Conservation (phyloP, 1,140 invertebrate species). For the Ylistrum balloti region DNA sequence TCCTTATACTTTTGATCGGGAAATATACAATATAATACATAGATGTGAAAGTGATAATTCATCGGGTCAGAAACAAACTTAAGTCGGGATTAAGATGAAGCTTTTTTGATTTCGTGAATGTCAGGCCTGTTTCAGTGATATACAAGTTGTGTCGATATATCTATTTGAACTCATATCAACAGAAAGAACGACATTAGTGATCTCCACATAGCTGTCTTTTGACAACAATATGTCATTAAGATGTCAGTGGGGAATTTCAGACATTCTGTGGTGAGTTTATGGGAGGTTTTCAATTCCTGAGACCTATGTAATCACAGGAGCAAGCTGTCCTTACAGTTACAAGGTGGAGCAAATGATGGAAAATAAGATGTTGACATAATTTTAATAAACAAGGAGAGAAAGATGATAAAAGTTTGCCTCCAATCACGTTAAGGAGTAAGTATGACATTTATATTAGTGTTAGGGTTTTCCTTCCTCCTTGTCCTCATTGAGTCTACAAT, state of each 20-base stretch:
- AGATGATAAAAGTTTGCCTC: neutral
- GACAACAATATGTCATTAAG: neutral
- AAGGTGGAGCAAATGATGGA: neutral
- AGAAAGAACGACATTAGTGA: neutral
- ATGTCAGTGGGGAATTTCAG: neutral
- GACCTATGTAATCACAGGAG: neutral
- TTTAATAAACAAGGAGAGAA: neutral
- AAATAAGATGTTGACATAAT: neutral
- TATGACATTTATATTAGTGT: neutral
- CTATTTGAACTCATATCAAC: neutral
- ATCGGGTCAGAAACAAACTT: neutral
- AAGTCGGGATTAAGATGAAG: neutral
- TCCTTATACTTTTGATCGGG: neutral
- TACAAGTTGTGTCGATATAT: conserved; percentile 20
- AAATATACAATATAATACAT: conserved; percentile 31
- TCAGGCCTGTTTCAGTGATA: neutral
- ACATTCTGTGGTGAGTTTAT: neutral
- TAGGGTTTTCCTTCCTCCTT: neutral
- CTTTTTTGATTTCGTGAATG: neutral
- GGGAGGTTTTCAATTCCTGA: neutral
- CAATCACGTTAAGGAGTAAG: neutral
- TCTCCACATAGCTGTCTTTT: neutral
- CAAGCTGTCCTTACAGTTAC: neutral
- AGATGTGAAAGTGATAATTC: conserved; percentile 24
- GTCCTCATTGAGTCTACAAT: neutral